A percentile compares a stretch with the other conserved stretches of the same genome.
These are phyloP conservation scores for Drosophila miranda DNA, from an alignment of 1,140 invertebrate species.

Conservation along the genomic window DNA sequence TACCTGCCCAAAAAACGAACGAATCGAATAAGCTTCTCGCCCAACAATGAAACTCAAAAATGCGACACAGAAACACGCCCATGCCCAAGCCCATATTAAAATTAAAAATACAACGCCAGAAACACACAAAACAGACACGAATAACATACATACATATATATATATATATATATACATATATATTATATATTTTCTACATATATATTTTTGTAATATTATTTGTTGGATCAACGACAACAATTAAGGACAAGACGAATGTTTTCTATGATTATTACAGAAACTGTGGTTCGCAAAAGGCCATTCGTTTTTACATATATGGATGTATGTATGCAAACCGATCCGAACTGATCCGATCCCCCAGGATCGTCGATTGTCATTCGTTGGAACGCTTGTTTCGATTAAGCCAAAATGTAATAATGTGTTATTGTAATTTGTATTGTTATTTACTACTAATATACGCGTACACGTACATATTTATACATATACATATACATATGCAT, in stretches of 20 bases:
- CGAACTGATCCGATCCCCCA: constrained; percentile 24
- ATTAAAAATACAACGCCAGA: constrained; percentile 1
- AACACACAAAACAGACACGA: constrained; percentile 23
- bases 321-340: too few relatives aligned
- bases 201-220: constrained; percentile 78
- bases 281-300: constrained; percentile 47
- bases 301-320: constrained; percentile 52
- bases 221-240: constrained; percentile 61
- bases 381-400: constrained; percentile 68
- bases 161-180: constrained; percentile 52
- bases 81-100: constrained; percentile 12
- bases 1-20: constrained; percentile 47
- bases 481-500: constrained; percentile 19
- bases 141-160: constrained; percentile 28
- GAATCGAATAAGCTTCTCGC: constrained; percentile 58
- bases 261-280: constrained; percentile 59
- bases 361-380: constrained; percentile 33
- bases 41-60: constrained; percentile 42
- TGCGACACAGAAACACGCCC: too few relatives aligned
- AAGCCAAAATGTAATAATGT: constrained; percentile 76
- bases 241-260: constrained; percentile 57
- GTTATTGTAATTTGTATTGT: constrained; percentile 81
- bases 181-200: constrained; percentile 50
- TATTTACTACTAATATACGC: constrained; percentile 75
- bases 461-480: constrained; percentile 12